Evolutionary conservation across 35 echinoderm and acorn worm genomes (phyloP).

Genomic region (Ophioderma brevispina): DNA sequence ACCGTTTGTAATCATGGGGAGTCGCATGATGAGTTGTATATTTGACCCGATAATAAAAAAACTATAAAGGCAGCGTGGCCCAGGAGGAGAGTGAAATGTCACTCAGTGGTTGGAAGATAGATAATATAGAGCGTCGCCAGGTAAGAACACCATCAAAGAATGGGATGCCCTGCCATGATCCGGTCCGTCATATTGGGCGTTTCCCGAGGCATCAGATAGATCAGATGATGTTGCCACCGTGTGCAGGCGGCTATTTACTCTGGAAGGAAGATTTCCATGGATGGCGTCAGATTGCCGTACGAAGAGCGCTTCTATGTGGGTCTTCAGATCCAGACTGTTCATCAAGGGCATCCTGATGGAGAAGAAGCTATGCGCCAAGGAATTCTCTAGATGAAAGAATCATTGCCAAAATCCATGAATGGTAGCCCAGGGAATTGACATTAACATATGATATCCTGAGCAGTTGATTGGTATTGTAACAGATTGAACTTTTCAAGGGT

Average conservation of each 20-base stretch:
- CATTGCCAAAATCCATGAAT: background rate
- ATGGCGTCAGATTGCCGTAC: background rate
- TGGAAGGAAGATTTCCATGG: background rate
- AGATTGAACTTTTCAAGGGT: slow-evolving; percentile 1
- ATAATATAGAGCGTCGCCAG: background rate
- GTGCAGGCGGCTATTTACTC: background rate
- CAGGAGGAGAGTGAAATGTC: background rate
- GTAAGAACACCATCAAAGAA: background rate
- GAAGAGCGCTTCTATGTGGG: background rate
- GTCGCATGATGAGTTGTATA: background rate
- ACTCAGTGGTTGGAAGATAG: background rate
- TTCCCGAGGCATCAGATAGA: background rate
- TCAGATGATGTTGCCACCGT: background rate
- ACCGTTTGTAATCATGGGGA: background rate
- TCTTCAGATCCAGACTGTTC: background rate
- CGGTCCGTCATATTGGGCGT: background rate
- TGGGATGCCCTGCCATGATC: background rate
- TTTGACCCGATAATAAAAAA: background rate
- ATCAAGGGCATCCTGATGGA: background rate
- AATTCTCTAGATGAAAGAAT: background rate
- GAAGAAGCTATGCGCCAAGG: background rate
- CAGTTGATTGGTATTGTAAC: background rate
- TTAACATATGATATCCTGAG: background rate
- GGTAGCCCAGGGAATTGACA: background rate
- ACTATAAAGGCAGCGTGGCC: background rate